phyloP scores from a whole-genome alignment of 2,113 vertebrate species.

The Gila orcuttii region DNA sequence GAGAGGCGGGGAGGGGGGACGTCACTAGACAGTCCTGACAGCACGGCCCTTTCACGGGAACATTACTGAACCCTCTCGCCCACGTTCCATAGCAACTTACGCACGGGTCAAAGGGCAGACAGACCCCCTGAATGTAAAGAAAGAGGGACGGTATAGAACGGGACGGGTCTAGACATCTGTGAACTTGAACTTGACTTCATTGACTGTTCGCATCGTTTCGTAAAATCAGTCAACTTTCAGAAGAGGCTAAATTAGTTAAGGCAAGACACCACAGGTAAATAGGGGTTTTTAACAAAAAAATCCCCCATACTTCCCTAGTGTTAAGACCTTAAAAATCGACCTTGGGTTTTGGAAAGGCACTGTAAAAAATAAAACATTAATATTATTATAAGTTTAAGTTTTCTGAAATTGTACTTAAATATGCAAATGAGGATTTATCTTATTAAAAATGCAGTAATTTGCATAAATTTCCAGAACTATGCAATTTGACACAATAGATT shows the following conservation, averaged over 20 bases:
- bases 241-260: not conserved
- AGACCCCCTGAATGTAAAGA: slow-evolving; percentile 42
- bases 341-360: no score
- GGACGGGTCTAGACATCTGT: slow-evolving; percentile 49
- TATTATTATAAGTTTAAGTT: no score
- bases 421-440: no score
- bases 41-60: slow-evolving; percentile 76
- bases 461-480: no score
- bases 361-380: no score
- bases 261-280: not conserved
- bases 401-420: no score
- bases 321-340: not conserved
- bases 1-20: slow-evolving; percentile 58
- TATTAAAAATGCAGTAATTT: no score
- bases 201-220: not conserved
- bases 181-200: slow-evolving; percentile 61
- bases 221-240: not conserved
- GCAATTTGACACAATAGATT: no score
- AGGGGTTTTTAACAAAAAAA: no score
- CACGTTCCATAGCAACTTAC: slow-evolving; percentile 77
- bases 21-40: slow-evolving; percentile 76
- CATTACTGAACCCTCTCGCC: slow-evolving; percentile 73
- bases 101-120: slow-evolving; percentile 76
- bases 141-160: slow-evolving; percentile 49
- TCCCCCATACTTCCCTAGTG: not conserved